Evolutionary conservation across 2,113 vertebrate species (phyloP), one percentile per base, ranked within the genome.

Genomic region (Micromys minutus): DNA sequence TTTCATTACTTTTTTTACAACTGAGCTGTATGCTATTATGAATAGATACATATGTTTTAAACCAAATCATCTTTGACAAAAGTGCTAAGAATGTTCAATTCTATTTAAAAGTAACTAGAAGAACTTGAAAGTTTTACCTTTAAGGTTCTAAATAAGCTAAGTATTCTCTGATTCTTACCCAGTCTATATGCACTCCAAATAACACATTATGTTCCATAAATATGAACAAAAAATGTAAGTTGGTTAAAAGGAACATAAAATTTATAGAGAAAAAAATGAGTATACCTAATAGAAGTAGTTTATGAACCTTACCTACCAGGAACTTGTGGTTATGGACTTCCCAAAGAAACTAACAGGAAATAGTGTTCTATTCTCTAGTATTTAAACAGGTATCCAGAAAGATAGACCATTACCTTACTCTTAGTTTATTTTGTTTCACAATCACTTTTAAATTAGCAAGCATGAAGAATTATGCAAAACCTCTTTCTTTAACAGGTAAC

Each of bases 361-460:
- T 47, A 12, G 1, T 94, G 42, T 92, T 87, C 1, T 5, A 77
- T 61, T 77, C 67, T 21, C 26, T 1, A 55, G 34, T 50, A 63
- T 72, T 88, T 84, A 50, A 47, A 80, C 61, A 91, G 57, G 3
- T 34, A 71, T 22, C 10, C 83, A 52, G n/a, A 89, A 87, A 94
- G 77, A 87, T 69, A 87, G 87, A 65, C 69, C 34, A 75, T 72
- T 5, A 57, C 31, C 81, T 89, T 3, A 84, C 4, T 71, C 67
- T 72, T 85, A 71, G 91, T 65, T 91, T 71, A 79, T 26, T 90
- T 94, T 36, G 34, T 11, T 94, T 97, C 74, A 84, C 21, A 67
- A 55, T 75, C 16, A 80, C 19, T 91, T 91, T 92, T 61, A 75
- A 95, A 80, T 76, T 72, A 39, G 11, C 47, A 6, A 71, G 7